Evolutionary conservation across 64 coral and sea anemone genomes (phyloP).

Genomic region (Platygyra sinensis): DNA sequence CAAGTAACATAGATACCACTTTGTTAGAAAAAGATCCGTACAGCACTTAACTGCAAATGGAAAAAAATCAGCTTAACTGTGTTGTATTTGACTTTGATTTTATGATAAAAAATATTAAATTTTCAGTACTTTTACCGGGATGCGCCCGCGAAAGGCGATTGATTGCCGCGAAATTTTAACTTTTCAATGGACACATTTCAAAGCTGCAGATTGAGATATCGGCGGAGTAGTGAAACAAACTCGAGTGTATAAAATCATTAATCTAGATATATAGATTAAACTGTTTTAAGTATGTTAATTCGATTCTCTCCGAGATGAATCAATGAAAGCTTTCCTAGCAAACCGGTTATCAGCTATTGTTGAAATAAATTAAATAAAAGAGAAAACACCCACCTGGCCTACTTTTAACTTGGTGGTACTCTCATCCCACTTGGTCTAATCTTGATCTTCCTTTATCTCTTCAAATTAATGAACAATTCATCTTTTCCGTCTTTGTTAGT

Average conservation of each 20-base stretch:
- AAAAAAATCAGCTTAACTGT: too few species aligned
- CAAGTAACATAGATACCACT: neutral
- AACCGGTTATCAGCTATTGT: neutral
- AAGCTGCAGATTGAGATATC: too few species aligned
- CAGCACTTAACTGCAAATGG: too few species aligned
- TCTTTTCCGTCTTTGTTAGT: neutral
- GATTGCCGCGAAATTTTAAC: too few species aligned
- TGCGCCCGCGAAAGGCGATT: too few species aligned
- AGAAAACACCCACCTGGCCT: conserved; percentile 1
- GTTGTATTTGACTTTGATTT: too few species aligned
- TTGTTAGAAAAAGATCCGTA: too few species aligned
- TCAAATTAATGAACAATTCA: neutral
- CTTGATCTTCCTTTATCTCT: neutral
- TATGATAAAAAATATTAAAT: too few species aligned
- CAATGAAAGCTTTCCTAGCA: neutral
- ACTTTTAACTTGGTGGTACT: neutral
- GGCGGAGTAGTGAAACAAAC: too few species aligned
- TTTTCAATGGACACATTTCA: too few species aligned
- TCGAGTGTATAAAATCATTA: neutral
- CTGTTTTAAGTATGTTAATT: neutral
- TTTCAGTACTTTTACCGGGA: too few species aligned
- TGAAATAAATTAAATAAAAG: neutral
- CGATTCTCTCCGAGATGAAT: neutral
- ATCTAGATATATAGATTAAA: neutral
- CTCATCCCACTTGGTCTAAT: neutral